Base-by-base conservation (phyloP, 2,888 invertebrate species). In the Caenorhabditis sp. region DNA sequence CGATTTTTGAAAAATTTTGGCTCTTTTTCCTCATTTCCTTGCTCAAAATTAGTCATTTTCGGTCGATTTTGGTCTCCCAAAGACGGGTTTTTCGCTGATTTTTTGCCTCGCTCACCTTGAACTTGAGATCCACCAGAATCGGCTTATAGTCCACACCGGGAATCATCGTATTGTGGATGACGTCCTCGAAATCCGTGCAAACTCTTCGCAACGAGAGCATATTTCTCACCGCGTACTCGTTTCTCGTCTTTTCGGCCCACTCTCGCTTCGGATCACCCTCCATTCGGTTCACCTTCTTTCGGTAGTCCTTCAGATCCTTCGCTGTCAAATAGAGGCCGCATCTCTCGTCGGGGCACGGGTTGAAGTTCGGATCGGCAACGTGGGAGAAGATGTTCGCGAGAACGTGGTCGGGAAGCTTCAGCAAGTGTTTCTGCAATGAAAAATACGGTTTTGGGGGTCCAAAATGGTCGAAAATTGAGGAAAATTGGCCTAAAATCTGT, bases 151-250 rank as follows among this genome's bases (percentile, higher is more conserved):
- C 54, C 0, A 14, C 0, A 24, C 47, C 64, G 14, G 79, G 79
- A 2, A 16, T 12, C 79, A 79, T 64, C 4, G 44, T 5, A 49
- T 51, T 61, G n/a, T 70, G 24, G 56, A 79, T 72, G 14, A 61
- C 16, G 5, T 54, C 54, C 31, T 70, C 61, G 44, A 77, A 70
- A 1, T 8, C 8, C n/a, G 6, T 26, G 14, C 63, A 79, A 2
- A 79, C 64, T 47, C 70, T 38, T 56, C 70, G 41, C 54, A 79
- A 24, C 28, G 35, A 19, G 54, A 77, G 44, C 54, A 77, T 16
- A 70, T 77, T 77, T 31, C 47, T 56, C n/a, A 75, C 49, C 4
- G 75, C 44, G 14, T 66, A 66, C n/a, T 66, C 74, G 1, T 22
- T 12, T 2, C 8, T 10, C 24, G 6, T 28, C 19, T 22, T 22